A percentile compares a stretch with the other conserved stretches of the same genome.
Conservation (phyloP, 2,797 vertebrate genomes). For the Acrossocheilus fasciatus region DNA sequence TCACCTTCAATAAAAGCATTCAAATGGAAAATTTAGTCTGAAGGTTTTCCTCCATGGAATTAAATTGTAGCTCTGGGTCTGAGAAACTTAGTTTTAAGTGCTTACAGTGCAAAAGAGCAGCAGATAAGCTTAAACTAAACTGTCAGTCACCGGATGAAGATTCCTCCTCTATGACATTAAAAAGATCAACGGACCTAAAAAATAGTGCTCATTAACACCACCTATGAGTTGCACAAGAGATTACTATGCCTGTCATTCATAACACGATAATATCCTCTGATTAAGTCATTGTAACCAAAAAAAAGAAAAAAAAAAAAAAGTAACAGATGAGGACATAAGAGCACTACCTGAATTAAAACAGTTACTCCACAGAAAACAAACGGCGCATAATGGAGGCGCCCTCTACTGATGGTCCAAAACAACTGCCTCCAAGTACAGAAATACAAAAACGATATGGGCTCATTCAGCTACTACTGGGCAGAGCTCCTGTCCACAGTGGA, state of each 20-base stretch:
- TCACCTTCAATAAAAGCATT: conserved; percentile 23
- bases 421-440: not conserved
- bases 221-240: conserved; percentile 15
- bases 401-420: conserved; percentile 35
- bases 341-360: conserved; percentile 18
- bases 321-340: not conserved
- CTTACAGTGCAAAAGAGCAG: conserved; percentile 48
- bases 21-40: not conserved
- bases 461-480: conserved; percentile 2
- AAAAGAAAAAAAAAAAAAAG: not conserved
- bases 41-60: not conserved
- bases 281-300: not conserved
- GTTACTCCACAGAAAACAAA: conserved; percentile 4
- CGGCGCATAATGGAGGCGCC: not conserved
- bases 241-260: not conserved
- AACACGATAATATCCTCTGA: not conserved
- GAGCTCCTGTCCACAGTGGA: conserved; percentile 6
- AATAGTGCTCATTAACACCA: conserved; percentile 32
- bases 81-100: conserved; percentile 26
- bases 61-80: not conserved
- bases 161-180: conserved; percentile 12
- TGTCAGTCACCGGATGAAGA: not conserved
- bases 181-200: conserved; percentile 28
- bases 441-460: not conserved
- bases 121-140: conserved; percentile 39